Base-by-base conservation (phyloP, 2,113 vertebrate species). In the Pipra filicauda region DNA sequence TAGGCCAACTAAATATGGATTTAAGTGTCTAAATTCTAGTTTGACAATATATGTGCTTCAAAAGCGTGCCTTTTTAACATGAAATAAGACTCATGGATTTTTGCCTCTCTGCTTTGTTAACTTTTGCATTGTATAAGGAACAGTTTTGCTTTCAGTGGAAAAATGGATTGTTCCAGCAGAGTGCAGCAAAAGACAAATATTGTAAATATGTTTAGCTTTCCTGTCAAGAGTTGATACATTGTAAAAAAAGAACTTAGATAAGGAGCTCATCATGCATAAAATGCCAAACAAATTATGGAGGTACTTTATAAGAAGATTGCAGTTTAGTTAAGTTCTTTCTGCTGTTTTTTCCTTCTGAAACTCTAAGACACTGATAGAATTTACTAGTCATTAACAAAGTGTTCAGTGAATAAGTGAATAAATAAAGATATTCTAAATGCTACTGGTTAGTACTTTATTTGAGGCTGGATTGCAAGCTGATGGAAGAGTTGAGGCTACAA, bases 181-280 rank as follows among this genome's bases (percentile, higher is more conserved):
- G 98, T 96, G 98, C 98, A 98, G 97, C 97, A 98, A 89, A 98
- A 97, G 91, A 97, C 96, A 98, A 88, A 95, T 94, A 39, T 94
- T 97, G 90, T 81, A 93, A 95, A 92, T 91, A 71, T 54, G 16
- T 51, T 92, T 62, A 69, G 43, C 79, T 81, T 94, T 93, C 31
- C 55, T 83, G 73, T 69, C 33, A 91, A 57, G 65, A 61, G 41
- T 27, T 83, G 27, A 30, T 82, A 57, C 39, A 17, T 27, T 72
- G 46, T 76, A 18, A 90, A 49, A 55, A n/a, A 26, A 57, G 8
- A 66, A 79, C 33, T 79, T 70, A 26, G 13, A 43, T 80, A 59
- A 93, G 30, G 73, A 64, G 21, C 58, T 93, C 27, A 19, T 49
- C 39, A 81, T 82, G 74, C 11, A 22, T 69, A 48, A 96, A 88